Evolutionary conservation across 2,113 vertebrate species (phyloP).

Genomic region (Platycercus adscitus): DNA sequence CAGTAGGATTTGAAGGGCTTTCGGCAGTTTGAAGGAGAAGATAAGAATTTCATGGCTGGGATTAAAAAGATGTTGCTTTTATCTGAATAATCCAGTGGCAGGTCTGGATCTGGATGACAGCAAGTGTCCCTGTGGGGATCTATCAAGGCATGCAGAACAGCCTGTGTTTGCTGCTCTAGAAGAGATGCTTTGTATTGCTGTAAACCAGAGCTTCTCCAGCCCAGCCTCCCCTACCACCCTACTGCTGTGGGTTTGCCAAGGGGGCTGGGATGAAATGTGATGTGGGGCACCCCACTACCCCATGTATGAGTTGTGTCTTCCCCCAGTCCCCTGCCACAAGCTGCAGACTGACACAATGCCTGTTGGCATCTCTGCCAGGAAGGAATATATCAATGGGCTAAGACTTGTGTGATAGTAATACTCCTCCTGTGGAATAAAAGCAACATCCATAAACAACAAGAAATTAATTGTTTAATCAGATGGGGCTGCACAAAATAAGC

Average conservation of each 20-base stretch:
- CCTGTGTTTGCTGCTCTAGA: not conserved
- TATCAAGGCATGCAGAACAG: not conserved
- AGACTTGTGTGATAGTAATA: not conserved
- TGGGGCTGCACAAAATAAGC: not conserved
- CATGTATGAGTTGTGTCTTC: not conserved
- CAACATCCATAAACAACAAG: not conserved
- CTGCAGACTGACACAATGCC: not conserved
- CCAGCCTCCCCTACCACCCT: not conserved
- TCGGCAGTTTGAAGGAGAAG: not conserved
- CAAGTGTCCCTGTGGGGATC: not conserved
- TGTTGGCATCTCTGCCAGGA: not conserved
- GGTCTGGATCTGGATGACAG: not conserved
- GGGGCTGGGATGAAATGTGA: fast-evolving
- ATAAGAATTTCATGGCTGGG: not conserved
- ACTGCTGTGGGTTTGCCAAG: not conserved
- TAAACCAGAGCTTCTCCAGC: not conserved
- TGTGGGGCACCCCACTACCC: not conserved
- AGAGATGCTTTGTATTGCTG: not conserved
- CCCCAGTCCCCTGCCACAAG: fast-evolving
- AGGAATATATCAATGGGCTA: not conserved
- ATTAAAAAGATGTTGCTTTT: not conserved
- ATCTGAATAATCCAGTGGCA: not conserved
- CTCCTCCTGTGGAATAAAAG: not conserved
- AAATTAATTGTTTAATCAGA: not conserved
- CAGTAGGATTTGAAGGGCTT: not conserved